Base-by-base conservation (phyloP, 2,888 invertebrate species). In the Dyspetes luteomarginatus region DNA sequence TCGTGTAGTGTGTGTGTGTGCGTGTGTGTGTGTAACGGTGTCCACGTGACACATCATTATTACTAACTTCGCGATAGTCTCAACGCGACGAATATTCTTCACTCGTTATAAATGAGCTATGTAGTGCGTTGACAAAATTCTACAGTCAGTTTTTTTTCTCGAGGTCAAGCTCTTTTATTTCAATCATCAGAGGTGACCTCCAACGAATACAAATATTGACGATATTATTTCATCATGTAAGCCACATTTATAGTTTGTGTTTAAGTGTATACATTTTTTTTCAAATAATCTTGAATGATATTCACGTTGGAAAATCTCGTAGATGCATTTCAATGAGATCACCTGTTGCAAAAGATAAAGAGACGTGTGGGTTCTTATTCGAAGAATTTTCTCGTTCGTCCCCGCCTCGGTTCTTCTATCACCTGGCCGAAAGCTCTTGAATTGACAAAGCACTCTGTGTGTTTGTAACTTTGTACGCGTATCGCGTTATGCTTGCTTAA, bases 121-220 rank as follows among this genome's bases (percentile, higher is more conserved):
- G 75, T 65, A 75, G 71, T 30, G 50, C 30, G 58, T 43, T 74
- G 79, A 69, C 74, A 71, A 75, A n/a, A 52, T 69, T 30, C 64
- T 56, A 48, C 41, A 41, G 45, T 65, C 55, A 19, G n/a, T 67
- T 74, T 12, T 55, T 74, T 58, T 19, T 64, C 19, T 28, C 67
- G 55, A 56, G 24, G 58, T 62, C 48, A 28, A 58, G 17, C 50
- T 28, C 15, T 56, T 24, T 17, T 19, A 3, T 30, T 22, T 7
- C 36, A 36, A 55, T 17, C 5, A 28, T 56, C 56, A 15, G 15
- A 5, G n/a, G 56, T 28, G 15, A 55, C 55, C 28, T 7, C 28
- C 26, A 22, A 41, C 36, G 30, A 12, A 24, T 28, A 30, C 9
- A n/a, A 50, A n/a, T n/a, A n/a, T n/a, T n/a, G n/a, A 36, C 67